Conservation (phyloP, 2,888 invertebrate genomes). For the Hetaerina titia region DNA sequence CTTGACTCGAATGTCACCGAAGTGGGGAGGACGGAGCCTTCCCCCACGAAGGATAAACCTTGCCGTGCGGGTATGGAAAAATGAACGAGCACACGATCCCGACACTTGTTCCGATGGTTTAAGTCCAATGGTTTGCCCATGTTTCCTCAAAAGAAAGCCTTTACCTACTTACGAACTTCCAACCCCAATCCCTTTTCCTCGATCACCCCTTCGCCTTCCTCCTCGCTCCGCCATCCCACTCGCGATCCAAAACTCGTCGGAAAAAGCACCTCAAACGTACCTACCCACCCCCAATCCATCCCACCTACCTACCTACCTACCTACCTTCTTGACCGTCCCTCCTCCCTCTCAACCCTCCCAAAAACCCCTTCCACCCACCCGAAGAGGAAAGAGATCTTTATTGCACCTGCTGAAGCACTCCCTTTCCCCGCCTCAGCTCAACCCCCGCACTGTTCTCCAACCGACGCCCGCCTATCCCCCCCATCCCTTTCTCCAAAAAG, state of each 20-base stretch:
- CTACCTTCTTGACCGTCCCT: not conserved
- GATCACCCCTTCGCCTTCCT: not conserved
- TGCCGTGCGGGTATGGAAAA: too few relatives aligned
- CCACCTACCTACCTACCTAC: not conserved
- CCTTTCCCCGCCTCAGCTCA: not conserved
- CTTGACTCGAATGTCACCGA: too few relatives aligned
- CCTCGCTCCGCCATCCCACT: not conserved
- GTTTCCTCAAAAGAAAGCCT: too few relatives aligned
- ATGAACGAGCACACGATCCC: too few relatives aligned
- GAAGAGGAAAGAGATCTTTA: not conserved
- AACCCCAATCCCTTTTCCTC: not conserved
- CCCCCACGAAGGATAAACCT: too few relatives aligned
- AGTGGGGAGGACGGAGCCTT: too few relatives aligned
- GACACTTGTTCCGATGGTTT: too few relatives aligned
- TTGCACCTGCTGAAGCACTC: not conserved
- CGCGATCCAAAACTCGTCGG: slow-evolving; percentile 9
- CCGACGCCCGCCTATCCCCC: too few relatives aligned
- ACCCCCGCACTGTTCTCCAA: not conserved
- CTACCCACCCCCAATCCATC: not conserved
- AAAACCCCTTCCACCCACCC: not conserved
- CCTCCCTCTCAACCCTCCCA: not conserved
- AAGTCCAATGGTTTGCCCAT: too few relatives aligned
- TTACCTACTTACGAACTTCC: too few relatives aligned
- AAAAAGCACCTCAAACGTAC: not conserved
- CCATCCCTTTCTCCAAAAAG: not conserved